phyloP scores from a whole-genome alignment of 2,888 invertebrate genomes.

The Strigamia transsilvanica region DNA sequence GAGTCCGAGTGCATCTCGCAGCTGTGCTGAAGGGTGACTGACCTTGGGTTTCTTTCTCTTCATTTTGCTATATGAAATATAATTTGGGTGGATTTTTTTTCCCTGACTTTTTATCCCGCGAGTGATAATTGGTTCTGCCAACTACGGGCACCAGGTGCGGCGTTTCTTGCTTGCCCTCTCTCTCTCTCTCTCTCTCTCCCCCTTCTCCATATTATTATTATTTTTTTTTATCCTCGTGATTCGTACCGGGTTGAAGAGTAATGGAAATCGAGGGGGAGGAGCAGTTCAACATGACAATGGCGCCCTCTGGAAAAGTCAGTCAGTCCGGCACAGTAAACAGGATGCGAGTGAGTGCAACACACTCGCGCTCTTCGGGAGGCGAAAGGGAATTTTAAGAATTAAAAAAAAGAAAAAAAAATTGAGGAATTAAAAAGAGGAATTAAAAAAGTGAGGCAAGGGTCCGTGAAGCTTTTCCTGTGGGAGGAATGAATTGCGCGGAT shows the following conservation, averaged over 20 bases:
- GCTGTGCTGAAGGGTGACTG: conserved; percentile 24
- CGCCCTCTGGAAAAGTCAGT: conserved; percentile 11
- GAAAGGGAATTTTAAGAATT: background rate
- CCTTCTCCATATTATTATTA: no score
- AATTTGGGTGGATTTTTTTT: background rate
- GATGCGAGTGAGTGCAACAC: conserved; percentile 36
- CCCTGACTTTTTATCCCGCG: background rate
- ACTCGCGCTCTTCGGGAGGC: background rate
- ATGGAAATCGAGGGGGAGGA: conserved; percentile 42
- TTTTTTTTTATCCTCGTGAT: background rate
- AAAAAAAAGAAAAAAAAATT: background rate
- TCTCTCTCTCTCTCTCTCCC: background rate
- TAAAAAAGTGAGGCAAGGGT: background rate
- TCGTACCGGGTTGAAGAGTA: background rate
- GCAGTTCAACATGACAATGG: conserved; percentile 36
- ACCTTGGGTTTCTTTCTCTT: conserved; percentile 1
- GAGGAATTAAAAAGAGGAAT: background rate
- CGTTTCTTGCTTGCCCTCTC: background rate
- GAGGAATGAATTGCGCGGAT: background rate
- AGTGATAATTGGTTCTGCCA: conserved; percentile 33
- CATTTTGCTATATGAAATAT: conserved; percentile 36
- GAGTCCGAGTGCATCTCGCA: conserved; percentile 14
- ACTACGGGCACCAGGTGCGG: conserved; percentile 32
- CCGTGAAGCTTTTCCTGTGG: conserved; percentile 36
- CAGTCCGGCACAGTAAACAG: conserved; percentile 27